phyloP scores from a whole-genome alignment of 2,888 invertebrate species.

The Meghimatium bilineatum region DNA sequence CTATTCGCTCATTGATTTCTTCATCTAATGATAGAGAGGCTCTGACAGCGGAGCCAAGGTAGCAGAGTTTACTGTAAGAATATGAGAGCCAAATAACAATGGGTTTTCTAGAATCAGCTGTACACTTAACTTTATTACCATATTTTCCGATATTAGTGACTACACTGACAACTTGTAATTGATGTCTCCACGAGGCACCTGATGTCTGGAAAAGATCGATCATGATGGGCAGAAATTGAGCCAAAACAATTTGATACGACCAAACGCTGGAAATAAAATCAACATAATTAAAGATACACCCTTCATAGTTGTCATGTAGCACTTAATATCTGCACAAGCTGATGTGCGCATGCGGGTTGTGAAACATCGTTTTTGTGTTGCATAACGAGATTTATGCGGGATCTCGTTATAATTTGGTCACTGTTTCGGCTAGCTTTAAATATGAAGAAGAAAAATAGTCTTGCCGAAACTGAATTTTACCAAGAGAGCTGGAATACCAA shows the following conservation, averaged over 20 bases:
- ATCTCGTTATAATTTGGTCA: neutral
- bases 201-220: neutral
- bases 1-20: no score
- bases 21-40: no score
- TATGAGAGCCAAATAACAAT: neutral
- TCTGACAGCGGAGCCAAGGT: no score
- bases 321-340: neutral
- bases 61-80: no score
- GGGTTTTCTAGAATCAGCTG: neutral
- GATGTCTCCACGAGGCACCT: neutral
- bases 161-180: neutral
- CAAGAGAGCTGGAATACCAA: no score
- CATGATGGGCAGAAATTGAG: neutral
- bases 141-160: neutral
- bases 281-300: neutral
- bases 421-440: no score
- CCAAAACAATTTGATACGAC: neutral
- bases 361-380: neutral
- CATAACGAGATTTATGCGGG: neutral
- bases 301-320: neutral
- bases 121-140: neutral
- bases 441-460: no score
- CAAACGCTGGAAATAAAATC: neutral
- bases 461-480: no score
- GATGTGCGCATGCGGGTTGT: neutral